Base-by-base conservation (phyloP, 2,113 vertebrate genomes). In the Meriones unguiculatus region DNA sequence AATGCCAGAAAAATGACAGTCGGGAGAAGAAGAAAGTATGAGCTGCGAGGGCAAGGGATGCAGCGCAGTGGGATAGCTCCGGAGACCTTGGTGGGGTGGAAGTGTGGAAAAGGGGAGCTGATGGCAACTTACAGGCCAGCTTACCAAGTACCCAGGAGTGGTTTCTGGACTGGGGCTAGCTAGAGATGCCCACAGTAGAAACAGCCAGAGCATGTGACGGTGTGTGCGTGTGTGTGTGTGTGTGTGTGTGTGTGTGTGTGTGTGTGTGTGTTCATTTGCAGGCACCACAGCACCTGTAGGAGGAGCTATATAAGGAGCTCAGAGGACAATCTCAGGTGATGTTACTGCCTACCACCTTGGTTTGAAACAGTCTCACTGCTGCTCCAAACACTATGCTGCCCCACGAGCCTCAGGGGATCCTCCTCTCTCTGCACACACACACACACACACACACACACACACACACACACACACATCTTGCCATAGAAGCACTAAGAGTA, bases 81-180 rank as follows among this genome's bases (percentile, higher is more conserved):
- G 30, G 12, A 70, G 75, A 57, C 15, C 41, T 84, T 8, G 22
- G 22, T 2, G 14, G 24, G 11, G 25, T 18, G 2, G 67, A 70
- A 62, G 70, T 13, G 35, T 25, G 46, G 52, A 64, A 10, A 64
- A n/a, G 24, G 46, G 38, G 24, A 7, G 10, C 7, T 41, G 12
- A 20, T 35, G 91, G 50, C 25, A n/a, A 59, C 18, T 35, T 14
- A 52, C 25, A 18, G 24, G 10, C 8, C 9, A 0, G 67, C 32
- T 62, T 13, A 35, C 50, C 1, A 0, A 2, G 3, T 2, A 25
- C 9, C 13, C 57, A 52, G 80, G 87, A 20, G 3, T 7, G 41
- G 25, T 24, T 84, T 17, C 0, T 28, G 6, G 24, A n/a, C 46
- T 35, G 41, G 25, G 8, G 52, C 32, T 32, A 0, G 1, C 62